Evolutionary conservation across 2,888 invertebrate genomes (phyloP).

Genomic region (Aleiodes alternator): DNA sequence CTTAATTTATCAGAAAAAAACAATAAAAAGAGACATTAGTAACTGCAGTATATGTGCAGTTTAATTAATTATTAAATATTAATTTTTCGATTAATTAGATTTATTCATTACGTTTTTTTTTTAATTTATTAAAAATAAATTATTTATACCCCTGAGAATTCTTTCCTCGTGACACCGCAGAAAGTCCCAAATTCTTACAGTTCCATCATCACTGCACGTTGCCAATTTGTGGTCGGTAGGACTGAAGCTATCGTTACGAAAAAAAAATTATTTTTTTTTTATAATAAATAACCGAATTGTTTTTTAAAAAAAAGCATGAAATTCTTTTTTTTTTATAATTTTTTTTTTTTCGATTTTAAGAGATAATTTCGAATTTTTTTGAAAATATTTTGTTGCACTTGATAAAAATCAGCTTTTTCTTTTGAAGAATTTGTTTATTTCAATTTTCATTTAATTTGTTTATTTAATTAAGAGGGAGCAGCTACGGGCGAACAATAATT

Average conservation of each 20-base stretch:
- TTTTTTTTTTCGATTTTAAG: not conserved
- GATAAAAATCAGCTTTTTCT: not conserved
- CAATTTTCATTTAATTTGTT: constrained; percentile 1
- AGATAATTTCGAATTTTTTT: constrained; percentile 35
- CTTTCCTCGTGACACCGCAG: constrained; percentile 96
- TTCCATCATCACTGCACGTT: constrained; percentile 99
- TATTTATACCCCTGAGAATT: constrained; percentile 84
- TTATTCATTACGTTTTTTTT: constrained; percentile 19
- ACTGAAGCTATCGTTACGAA: constrained; percentile 89
- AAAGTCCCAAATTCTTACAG: constrained; percentile 99
- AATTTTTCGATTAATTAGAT: constrained; percentile 4
- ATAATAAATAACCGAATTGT: constrained; percentile 8
- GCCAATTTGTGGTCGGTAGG: constrained; percentile 99
- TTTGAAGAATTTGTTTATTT: not conserved
- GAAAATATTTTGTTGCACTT: constrained; percentile 3
- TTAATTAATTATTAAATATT: not conserved
- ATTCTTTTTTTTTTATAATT: constrained; percentile 13
- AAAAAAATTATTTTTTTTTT: constrained; percentile 44
- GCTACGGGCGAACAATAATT: constrained; percentile 68
- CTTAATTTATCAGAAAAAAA: not conserved
- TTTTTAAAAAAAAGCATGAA: not conserved
- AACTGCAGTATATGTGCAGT: no score
- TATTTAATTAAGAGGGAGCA: constrained; percentile 50
- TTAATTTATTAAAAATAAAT: constrained; percentile 31
- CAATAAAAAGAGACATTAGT: not conserved